Percentiles rank a stretch among this genome's conserved stretches.
Conservation (phyloP, 2,797 vertebrate genomes). For the Decapterus maruadsi region DNA sequence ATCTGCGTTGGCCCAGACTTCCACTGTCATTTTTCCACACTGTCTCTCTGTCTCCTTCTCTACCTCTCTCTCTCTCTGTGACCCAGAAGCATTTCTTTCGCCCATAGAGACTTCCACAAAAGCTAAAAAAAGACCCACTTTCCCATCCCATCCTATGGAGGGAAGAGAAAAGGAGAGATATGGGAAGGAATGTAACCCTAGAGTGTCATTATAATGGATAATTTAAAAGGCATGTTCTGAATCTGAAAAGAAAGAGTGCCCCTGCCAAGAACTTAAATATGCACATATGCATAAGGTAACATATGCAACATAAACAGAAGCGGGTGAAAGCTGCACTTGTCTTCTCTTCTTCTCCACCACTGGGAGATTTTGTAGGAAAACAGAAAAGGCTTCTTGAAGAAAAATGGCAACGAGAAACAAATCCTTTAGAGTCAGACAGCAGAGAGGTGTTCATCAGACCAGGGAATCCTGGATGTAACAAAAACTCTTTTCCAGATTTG, state of each 20-base stretch:
- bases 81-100: constrained; percentile 77
- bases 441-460: constrained; percentile 19
- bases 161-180: constrained; percentile 53
- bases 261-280: constrained; percentile 41
- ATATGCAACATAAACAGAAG: constrained; percentile 46
- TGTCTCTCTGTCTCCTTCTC: constrained; percentile 24
- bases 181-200: constrained; percentile 44
- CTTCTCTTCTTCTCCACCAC: constrained; percentile 31
- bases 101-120: constrained; percentile 75
- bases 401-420: constrained; percentile 25
- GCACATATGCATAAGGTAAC: constrained; percentile 42
- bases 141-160: constrained; percentile 63
- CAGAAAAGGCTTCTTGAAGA: constrained; percentile 17
- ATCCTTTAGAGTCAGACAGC: constrained; percentile 5
- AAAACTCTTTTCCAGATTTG: not conserved
- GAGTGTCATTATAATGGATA: constrained; percentile 74
- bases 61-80: constrained; percentile 49
- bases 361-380: constrained; percentile 26
- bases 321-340: constrained; percentile 36
- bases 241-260: constrained; percentile 48
- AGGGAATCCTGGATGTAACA: not conserved
- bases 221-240: constrained; percentile 68
- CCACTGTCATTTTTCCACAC: constrained; percentile 52
- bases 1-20: constrained; percentile 61
- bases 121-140: constrained; percentile 78